Base-by-base conservation (phyloP, 2,888 invertebrate genomes). In the Amphipoea lucens region DNA sequence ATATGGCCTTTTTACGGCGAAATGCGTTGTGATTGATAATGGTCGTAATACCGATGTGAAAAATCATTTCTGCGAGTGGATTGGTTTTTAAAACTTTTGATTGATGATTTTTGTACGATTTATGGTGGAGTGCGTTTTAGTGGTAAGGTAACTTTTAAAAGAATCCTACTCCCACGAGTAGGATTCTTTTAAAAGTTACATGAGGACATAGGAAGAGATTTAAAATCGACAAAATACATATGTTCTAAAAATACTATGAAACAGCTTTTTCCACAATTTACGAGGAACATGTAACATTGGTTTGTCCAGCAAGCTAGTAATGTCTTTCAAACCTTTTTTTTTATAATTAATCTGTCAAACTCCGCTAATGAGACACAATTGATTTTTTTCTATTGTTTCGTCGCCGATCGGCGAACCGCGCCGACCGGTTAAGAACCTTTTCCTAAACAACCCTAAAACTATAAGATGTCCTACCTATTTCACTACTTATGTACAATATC, bases 1-100 rank as follows among this genome's bases (percentile, higher is more conserved):
- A 29, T 71, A 42, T 79, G 78, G 73, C 76, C 75, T 78, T 74
- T 85, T 79, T 86, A 76, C 74, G n/a, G 72, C 63, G n/a, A 74
- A 77, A 79, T 80, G 36, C 11, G 51, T 54, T 76, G 69, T 81
- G 78, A 84, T 86, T 81, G 73, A 83, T 87, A 82, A 80, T 70
- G 79, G 76, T 48, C 36, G 51, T 72, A 72, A 70, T 60, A 67
- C n/a, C 60, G 75, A 88, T 89, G 87, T 88, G 73, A 71, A 79
- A 71, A 82, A 78, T 57, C 51, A 73, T 82, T 72, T 54, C 42
- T 14, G 14, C 51, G 29, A 40, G 23, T 20, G 40, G 36, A 51
- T 60, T 65, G 67, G 42, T 45, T 66, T 69, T 40, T 40, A 4
- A 62, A 79, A 70, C 40, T 79, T 70, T 45, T 69, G 78, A 83